phyloP scores from a whole-genome alignment of 2,888 invertebrate genomes.

The Pteria penguin region DNA sequence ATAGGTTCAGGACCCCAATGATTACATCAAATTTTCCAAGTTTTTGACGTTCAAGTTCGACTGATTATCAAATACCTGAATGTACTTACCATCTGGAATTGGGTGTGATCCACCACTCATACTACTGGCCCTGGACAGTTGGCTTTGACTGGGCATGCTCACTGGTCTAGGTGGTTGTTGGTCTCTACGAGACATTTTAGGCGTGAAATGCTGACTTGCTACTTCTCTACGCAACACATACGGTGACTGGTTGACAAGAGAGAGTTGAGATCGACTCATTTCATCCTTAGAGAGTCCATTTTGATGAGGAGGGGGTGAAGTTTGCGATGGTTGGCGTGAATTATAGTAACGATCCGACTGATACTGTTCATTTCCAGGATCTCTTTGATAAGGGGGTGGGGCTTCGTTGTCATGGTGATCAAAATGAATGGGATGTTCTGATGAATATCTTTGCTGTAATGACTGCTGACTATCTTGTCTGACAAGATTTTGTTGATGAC shows the following conservation, averaged over 20 bases:
- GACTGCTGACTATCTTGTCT: conserved; percentile 7
- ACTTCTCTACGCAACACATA: conserved; percentile 19
- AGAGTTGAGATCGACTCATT: conserved; percentile 2
- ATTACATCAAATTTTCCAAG: not conserved
- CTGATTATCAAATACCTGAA: not conserved
- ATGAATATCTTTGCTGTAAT: not conserved
- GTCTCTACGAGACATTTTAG: conserved; percentile 19
- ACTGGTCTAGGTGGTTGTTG: conserved; percentile 15
- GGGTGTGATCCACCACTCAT: conserved; percentile 47
- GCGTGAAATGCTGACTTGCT: conserved; percentile 11
- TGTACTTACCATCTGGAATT: conserved; percentile 33
- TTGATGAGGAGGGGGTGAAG: conserved; percentile 12
- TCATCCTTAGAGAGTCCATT: conserved; percentile 14
- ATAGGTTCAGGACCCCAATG: no score
- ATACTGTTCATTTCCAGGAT: not conserved
- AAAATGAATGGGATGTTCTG: conserved; percentile 10
- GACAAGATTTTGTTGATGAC: no score
- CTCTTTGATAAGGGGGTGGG: conserved; percentile 35
- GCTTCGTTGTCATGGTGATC: conserved; percentile 27
- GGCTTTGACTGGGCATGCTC: conserved; percentile 40
- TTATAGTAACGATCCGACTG: not conserved
- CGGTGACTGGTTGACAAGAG: conserved; percentile 9
- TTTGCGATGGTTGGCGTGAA: not conserved
- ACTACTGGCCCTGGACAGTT: conserved; percentile 48
- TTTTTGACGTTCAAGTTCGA: no score